Percentiles rank a stretch among this genome's conserved stretches.
phyloP scores from a whole-genome alignment of 1,140 invertebrate species.

The Caerostris extrusa region DNA sequence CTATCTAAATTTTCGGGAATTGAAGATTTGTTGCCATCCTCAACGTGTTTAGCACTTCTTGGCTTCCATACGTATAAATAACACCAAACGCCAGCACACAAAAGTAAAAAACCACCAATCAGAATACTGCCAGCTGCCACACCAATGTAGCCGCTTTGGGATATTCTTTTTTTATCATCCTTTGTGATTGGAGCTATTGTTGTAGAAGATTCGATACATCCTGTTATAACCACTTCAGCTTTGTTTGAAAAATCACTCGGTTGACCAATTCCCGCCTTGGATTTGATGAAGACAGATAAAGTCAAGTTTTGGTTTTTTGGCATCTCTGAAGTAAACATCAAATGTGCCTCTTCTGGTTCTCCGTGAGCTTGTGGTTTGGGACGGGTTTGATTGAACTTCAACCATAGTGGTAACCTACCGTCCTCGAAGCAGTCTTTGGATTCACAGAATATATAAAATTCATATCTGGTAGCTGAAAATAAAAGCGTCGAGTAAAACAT shows the following conservation, averaged over 20 bases:
- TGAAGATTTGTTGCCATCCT: not conserved
- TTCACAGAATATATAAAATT: conserved; percentile 45
- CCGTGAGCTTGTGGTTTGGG: not conserved
- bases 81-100: not conserved
- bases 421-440: not conserved
- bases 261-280: not conserved
- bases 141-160: not conserved
- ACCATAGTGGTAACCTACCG: conserved; percentile 7
- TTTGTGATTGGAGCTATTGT: not conserved
- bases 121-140: not conserved
- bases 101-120: not conserved
- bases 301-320: not conserved
- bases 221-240: not conserved
- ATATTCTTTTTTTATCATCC: not conserved
- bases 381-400: not conserved
- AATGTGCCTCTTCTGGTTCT: not conserved
- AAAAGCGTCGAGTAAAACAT: conserved; percentile 25
- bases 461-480: conserved; percentile 64
- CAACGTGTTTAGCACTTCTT: not conserved
- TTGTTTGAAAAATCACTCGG: conserved; percentile 31
- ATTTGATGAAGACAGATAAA: not conserved
- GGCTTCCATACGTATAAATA: not conserved
- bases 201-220: not conserved
- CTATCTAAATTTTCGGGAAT: not conserved
- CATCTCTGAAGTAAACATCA: not conserved